Percentiles rank a stretch among this genome's conserved stretches.
phyloP scores from a whole-genome alignment of 2,113 vertebrate species.

The Proteles cristata region DNA sequence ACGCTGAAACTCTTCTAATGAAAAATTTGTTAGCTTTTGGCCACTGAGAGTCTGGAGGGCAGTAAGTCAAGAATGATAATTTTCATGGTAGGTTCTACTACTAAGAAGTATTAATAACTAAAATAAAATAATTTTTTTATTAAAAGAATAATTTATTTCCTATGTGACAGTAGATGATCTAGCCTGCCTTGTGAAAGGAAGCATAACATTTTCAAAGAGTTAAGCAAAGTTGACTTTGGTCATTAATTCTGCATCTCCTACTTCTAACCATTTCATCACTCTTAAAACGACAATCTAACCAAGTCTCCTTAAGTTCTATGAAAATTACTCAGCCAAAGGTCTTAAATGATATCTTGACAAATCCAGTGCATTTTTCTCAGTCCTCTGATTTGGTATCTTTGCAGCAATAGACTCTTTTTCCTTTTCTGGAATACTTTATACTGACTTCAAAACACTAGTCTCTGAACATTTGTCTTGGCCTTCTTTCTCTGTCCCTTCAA shows the following conservation, averaged over 20 bases:
- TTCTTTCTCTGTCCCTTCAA: neutral
- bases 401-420: neutral
- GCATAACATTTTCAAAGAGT: neutral
- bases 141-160: neutral
- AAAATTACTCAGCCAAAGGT: neutral
- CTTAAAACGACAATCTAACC: neutral
- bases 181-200: neutral
- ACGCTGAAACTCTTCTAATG: neutral
- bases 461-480: neutral
- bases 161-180: neutral
- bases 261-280: neutral
- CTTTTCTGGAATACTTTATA: neutral
- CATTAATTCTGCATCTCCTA: slow-evolving; percentile 2
- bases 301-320: neutral
- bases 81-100: neutral
- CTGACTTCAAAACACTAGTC: neutral
- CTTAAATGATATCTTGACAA: neutral
- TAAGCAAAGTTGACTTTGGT: neutral
- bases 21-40: neutral
- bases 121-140: slow-evolving; percentile 27
- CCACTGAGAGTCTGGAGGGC: neutral
- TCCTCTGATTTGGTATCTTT: neutral
- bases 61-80: neutral
- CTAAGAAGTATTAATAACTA: neutral
- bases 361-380: neutral